phyloP scores from a whole-genome alignment of 2,113 vertebrate genomes.

The Neotoma lepida region DNA sequence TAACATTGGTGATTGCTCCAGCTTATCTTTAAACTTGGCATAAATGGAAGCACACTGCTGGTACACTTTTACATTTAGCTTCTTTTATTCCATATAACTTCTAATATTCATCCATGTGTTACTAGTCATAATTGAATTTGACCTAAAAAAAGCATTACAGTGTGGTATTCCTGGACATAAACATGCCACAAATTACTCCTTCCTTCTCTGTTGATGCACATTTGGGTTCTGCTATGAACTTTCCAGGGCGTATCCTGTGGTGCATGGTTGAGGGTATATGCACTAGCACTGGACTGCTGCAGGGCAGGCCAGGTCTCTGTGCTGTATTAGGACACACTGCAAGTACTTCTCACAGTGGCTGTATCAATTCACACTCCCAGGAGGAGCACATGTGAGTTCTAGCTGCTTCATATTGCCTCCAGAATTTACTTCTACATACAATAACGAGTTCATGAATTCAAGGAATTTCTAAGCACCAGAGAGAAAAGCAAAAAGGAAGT shows the following conservation, averaged over 20 bases:
- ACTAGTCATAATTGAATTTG: neutral
- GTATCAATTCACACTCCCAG: neutral
- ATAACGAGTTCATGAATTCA: neutral
- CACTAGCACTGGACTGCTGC: no score
- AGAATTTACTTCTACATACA: constrained; percentile 32
- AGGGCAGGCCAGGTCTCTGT: neutral
- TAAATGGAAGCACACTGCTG: neutral
- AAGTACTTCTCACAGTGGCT: constrained; percentile 6
- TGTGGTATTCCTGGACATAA: neutral
- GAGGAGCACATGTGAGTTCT: neutral
- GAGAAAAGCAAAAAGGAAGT: constrained; percentile 32
- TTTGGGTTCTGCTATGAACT: neutral
- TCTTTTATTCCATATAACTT: neutral
- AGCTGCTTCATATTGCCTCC: neutral
- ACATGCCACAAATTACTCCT: neutral
- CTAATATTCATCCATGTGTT: neutral
- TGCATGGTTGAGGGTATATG: neutral
- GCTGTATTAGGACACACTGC: neutral
- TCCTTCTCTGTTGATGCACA: neutral
- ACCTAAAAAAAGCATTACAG: neutral
- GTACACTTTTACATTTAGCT: constrained; percentile 28
- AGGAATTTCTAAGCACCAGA: neutral
- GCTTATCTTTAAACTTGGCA: neutral
- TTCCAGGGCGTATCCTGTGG: neutral
- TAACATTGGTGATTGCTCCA: neutral